These are phyloP conservation scores for Rhineura floridana DNA, from an alignment of 2,113 vertebrate genomes.

Conservation along the genomic window DNA sequence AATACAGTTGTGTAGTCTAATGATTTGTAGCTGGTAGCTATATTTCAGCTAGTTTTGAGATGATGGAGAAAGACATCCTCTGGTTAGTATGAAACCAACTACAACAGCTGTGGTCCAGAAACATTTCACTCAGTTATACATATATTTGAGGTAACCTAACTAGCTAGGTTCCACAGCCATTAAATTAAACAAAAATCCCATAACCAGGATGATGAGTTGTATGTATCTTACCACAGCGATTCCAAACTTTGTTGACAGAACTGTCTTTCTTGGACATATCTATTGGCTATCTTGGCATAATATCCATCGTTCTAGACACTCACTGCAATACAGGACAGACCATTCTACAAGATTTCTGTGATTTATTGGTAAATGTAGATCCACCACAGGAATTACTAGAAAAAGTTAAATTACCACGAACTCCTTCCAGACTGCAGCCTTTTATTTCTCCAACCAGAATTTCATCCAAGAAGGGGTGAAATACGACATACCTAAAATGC, in stretches of 20 bases:
- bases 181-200: background rate
- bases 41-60: background rate
- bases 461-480: slow-evolving; percentile 91
- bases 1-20: background rate
- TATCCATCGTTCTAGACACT: background rate
- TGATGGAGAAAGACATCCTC: background rate
- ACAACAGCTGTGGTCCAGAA: background rate
- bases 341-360: background rate
- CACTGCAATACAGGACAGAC: background rate
- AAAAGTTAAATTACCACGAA: slow-evolving; percentile 78
- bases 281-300: background rate
- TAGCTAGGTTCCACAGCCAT: background rate
- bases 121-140: background rate
- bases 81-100: background rate
- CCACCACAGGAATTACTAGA: background rate
- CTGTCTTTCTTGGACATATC: background rate
- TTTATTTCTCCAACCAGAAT: slow-evolving; percentile 90
- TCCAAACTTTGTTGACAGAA: background rate
- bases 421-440: slow-evolving; percentile 91
- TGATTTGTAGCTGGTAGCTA: background rate
- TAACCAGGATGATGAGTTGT: background rate
- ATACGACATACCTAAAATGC: slow-evolving; percentile 90
- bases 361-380: background rate
- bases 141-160: background rate
- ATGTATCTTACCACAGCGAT: background rate